Evolutionary conservation across 2,113 vertebrate genomes (phyloP).

Genomic region (Octodon degus): DNA sequence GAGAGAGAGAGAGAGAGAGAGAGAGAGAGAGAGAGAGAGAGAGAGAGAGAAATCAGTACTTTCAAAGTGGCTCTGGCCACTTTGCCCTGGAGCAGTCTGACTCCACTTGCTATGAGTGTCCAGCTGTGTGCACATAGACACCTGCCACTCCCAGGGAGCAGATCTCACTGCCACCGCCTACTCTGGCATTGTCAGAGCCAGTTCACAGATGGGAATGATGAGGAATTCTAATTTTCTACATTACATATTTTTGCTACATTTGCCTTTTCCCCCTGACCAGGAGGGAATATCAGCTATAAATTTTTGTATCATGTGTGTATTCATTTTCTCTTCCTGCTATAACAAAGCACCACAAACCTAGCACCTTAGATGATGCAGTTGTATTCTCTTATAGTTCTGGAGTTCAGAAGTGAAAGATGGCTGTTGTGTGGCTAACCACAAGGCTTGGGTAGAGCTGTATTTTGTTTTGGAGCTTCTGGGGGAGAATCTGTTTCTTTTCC

Average conservation of each 20-base stretch:
- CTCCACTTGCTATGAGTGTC: rapidly evolving
- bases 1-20: background rate
- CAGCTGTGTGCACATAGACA: background rate
- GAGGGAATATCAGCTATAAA: background rate
- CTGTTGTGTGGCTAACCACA: background rate
- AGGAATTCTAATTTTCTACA: background rate
- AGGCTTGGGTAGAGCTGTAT: background rate
- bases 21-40: no score
- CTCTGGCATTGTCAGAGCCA: background rate
- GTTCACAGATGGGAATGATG: background rate
- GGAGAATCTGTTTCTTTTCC: background rate
- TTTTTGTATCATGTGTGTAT: background rate
- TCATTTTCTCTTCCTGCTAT: background rate
- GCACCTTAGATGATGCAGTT: background rate
- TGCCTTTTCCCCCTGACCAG: background rate
- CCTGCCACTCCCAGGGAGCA: background rate
- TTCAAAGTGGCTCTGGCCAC: background rate
- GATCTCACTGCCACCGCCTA: background rate
- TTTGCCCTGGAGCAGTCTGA: background rate
- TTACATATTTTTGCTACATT: background rate
- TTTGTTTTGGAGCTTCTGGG: background rate
- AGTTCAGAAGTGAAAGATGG: background rate
- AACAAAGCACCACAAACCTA: background rate
- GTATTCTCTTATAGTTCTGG: background rate
- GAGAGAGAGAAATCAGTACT: background rate